These are phyloP conservation scores for Lasioglossum vierecki DNA, from an alignment of 2,888 invertebrate species.

Conservation along the genomic window DNA sequence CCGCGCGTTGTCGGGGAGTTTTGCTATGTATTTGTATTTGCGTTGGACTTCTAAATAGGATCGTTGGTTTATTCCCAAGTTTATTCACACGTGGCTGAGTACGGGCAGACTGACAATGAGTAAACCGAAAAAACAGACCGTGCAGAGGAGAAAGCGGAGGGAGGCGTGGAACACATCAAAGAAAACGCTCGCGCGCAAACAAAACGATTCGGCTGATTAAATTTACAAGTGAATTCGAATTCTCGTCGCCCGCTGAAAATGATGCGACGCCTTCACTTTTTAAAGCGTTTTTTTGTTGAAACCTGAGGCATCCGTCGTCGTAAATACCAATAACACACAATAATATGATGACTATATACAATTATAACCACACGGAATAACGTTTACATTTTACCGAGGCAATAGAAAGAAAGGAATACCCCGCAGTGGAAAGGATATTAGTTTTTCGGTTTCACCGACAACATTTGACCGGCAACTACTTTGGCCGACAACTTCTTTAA, in stretches of 20 bases:
- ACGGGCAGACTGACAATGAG: constrained; percentile 12
- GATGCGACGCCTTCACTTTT: neutral
- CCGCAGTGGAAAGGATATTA: no score
- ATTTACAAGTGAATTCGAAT: constrained; percentile 2
- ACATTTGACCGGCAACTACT: no score
- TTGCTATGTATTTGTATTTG: neutral
- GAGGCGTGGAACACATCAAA: neutral
- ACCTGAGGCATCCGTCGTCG: neutral
- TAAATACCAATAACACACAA: neutral
- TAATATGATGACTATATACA: neutral
- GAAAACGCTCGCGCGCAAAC: neutral
- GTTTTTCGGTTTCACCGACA: no score
- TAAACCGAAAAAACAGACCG: neutral
- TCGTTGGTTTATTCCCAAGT: constrained; percentile 15
- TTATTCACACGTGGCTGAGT: constrained; percentile 52
- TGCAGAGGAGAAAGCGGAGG: neutral
- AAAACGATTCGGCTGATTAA: constrained; percentile 13
- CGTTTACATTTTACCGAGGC: no score
- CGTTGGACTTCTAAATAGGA: neutral
- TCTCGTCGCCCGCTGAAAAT: neutral
- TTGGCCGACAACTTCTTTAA: no score
- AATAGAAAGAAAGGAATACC: no score
- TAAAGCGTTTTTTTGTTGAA: neutral
- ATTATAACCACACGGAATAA: neutral
- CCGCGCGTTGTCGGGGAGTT: neutral